Evolutionary conservation across 2,113 vertebrate genomes (phyloP), one percentile per base, ranked within the genome.

Genomic region (Atherinomorus stipes): DNA sequence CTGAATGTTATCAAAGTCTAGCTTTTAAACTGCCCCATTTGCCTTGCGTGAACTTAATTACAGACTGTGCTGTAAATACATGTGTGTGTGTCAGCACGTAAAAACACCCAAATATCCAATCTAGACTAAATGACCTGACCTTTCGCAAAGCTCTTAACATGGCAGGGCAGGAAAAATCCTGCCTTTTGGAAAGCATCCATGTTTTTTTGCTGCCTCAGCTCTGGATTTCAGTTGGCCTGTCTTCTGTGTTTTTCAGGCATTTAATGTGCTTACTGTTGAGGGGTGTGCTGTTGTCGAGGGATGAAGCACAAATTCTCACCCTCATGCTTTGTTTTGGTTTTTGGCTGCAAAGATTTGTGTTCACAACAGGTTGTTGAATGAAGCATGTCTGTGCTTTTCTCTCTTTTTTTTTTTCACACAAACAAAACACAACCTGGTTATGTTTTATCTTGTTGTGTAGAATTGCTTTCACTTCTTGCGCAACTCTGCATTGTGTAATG

Each of bases 131-230:
- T 71, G 72, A 62, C 54, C 58, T 37, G 58, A 71, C n/a, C 72
- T 4, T 11, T 8, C 22, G 44, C 26, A 42, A 51, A 70, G 51
- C 80, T 77, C 54, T 45, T 64, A 58, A 51, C 42, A 25, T 54
- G 19, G 54, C 22, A 50, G 62, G 44, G 11, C 60, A 62, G 49
- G 47, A 23, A 71, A 78, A 85, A 88, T 87, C 88, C 77, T 21
- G 12, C 61, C 28, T 74, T 73, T 81, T 90, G 85, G 88, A 86
- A 31, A 11, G 4, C 13, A 22, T 84, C 85, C 88, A 88, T 64
- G n/a, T 13, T 74, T 61, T 70, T 85, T 83, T 78, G 52, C 23
- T 65, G 56, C 26, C 47, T 23, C 23, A 3, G 47, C 18, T 5
- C 18, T 22, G 65, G 78, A 65, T 83, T 88, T 61, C 67, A 65